Evolutionary conservation across 2,113 vertebrate species (phyloP), one percentile per base, ranked within the genome.

Genomic region (Tenebrosternarchus preto): DNA sequence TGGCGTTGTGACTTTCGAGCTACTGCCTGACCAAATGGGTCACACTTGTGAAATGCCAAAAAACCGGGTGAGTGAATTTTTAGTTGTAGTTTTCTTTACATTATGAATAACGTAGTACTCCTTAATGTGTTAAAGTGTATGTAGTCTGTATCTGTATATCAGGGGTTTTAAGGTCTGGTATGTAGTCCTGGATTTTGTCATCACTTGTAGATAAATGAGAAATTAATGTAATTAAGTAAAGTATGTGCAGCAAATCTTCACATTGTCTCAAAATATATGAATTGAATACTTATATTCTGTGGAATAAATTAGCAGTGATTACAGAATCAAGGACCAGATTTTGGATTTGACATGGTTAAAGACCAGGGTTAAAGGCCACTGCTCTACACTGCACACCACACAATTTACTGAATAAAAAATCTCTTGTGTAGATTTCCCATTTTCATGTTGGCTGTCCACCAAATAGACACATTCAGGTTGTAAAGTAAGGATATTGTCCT

Each of bases 361-460:
- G 11, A 15, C 33, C 33, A 50, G 43, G 43, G 39, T 9, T 50
- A 50, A 11, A 50, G 43, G 43, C 15, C 43, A 50, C 15, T 50
- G 43, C 12, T 50, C 11, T 50, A 15, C 3, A 50, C 43, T 50
- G 43, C 15, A 50, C 12, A 50, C 12, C 12, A 2, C 15, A 3
- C 43, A 50, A 24, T 20, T 61, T 29, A 17, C 16, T 76, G n/a
- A 8, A 46, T 46, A 6, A 6, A 46, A 46, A 46, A 60, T 4
- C 57, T 75, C 22, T 31, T 39, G 7, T 60, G 15, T 61, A 76
- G 80, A 73, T 85, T 53, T 76, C 71, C 8, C 50, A 76, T 31
- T 50, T 85, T 53, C 16, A 66, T 9, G 71, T 84, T 31, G 66
- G 80, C 55, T 82, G 80, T 33, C 66, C 80, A 31, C 57, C 66